Evolutionary conservation across 2,113 vertebrate species (phyloP).

Genomic region (Pithys albifrons): DNA sequence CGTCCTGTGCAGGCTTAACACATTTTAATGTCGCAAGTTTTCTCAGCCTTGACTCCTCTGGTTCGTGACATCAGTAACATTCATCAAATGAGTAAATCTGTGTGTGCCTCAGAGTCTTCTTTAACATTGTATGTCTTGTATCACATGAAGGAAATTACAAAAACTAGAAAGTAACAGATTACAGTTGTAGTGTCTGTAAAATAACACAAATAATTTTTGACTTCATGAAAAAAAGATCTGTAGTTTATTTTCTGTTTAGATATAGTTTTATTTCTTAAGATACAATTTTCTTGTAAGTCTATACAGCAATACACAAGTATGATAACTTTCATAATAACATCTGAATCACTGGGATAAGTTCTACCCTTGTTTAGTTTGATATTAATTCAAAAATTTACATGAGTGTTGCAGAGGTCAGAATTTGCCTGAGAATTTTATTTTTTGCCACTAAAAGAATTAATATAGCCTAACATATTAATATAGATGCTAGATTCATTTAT

Average conservation of each 20-base stretch:
- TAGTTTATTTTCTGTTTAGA: neutral
- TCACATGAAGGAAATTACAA: neutral
- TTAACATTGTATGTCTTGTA: neutral
- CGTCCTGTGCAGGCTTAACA: neutral
- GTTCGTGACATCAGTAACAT: neutral
- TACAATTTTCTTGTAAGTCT: neutral
- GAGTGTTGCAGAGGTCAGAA: neutral
- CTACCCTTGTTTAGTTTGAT: neutral
- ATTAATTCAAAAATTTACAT: neutral
- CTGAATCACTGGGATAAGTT: neutral
- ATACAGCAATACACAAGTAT: neutral
- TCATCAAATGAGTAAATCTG: slow-evolving; percentile 2
- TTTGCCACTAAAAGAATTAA: neutral
- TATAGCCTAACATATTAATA: neutral
- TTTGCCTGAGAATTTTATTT: neutral
- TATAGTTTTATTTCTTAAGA: neutral
- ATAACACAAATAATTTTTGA: neutral
- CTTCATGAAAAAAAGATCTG: neutral
- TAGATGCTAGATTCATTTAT: neutral
- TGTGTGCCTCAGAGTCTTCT: neutral
- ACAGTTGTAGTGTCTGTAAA: neutral
- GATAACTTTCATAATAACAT: neutral
- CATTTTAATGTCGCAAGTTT: neutral
- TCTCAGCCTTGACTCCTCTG: neutral
- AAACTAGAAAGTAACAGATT: neutral